Evolutionary conservation across 2,797 vertebrate species (phyloP).

Genomic region (Leptatherina wallacei): DNA sequence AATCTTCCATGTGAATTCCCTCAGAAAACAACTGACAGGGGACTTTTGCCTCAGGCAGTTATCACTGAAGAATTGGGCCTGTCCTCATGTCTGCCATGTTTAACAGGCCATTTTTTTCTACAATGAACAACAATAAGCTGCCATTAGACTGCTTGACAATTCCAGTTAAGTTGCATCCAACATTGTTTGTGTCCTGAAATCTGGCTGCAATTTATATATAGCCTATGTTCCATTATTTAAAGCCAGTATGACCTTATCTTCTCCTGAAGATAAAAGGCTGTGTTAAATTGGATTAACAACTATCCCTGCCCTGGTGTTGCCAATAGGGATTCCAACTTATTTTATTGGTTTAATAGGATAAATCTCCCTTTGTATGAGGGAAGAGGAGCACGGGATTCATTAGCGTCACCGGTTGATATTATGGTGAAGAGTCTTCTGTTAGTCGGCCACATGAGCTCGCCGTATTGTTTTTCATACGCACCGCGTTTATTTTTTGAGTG

Average conservation of each 20-base stretch:
- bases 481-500: slow-evolving; percentile 35
- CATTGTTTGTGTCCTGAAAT: slow-evolving; percentile 50
- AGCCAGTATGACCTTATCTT: slow-evolving; percentile 70
- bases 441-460: slow-evolving; percentile 17
- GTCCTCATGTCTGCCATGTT: slow-evolving; percentile 79
- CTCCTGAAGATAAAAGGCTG: slow-evolving; percentile 66
- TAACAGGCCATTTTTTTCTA: slow-evolving; percentile 63
- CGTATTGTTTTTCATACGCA: slow-evolving; percentile 32
- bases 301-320: slow-evolving; percentile 54
- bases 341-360: slow-evolving; percentile 34
- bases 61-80: slow-evolving; percentile 84
- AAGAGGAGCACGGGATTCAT: slow-evolving; percentile 27
- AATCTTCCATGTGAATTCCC: slow-evolving; percentile 82
- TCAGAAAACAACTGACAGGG: slow-evolving; percentile 85
- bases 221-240: slow-evolving; percentile 37
- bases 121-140: slow-evolving; percentile 32
- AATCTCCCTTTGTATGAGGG: slow-evolving; percentile 34
- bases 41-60: slow-evolving; percentile 84
- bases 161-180: slow-evolving; percentile 27
- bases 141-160: slow-evolving; percentile 26
- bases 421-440: slow-evolving; percentile 26
- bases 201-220: slow-evolving; percentile 22
- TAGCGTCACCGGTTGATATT: slow-evolving; percentile 10
- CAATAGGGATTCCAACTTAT: slow-evolving; percentile 46
- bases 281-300: slow-evolving; percentile 75